Conservation (phyloP, 2,113 vertebrate genomes). For the Petromus typicus region DNA sequence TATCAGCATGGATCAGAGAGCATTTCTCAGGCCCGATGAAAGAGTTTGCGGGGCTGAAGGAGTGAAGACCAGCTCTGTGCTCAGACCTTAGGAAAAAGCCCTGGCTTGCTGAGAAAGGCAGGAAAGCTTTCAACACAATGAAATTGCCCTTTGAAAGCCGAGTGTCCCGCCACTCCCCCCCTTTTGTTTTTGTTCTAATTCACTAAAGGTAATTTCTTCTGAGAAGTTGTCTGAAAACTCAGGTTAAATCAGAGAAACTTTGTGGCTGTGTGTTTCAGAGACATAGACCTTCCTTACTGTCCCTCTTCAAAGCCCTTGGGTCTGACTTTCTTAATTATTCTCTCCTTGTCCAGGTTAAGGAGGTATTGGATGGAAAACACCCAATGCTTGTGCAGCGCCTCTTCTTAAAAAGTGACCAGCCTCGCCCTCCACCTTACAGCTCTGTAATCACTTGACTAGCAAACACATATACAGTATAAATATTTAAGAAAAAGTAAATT, state of each 20-base stretch:
- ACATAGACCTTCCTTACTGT: background rate
- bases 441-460: constrained; percentile 84
- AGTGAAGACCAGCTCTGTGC: constrained; percentile 79
- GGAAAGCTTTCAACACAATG: constrained; percentile 11
- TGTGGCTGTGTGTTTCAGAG: constrained; percentile 18
- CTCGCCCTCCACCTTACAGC: constrained; percentile 75
- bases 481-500: constrained; percentile 93
- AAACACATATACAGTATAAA: constrained; percentile 90
- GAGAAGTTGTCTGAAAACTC: constrained; percentile 70
- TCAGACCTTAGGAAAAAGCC: constrained; percentile 82
- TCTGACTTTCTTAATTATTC: constrained; percentile 30
- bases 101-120: background rate
- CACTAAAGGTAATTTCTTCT: constrained; percentile 84
- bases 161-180: background rate
- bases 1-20: constrained; percentile 93
- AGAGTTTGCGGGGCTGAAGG: constrained; percentile 87
- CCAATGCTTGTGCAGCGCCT: constrained; percentile 24
- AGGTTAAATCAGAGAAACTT: constrained; percentile 77
- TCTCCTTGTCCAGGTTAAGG: constrained; percentile 47
- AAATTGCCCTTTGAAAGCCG: constrained; percentile 22
- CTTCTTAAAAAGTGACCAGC: constrained; percentile 39
- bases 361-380: constrained; percentile 38
- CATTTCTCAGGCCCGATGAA: constrained; percentile 90
- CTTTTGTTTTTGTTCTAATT: constrained; percentile 77
- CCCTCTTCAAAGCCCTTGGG: fast-evolving